Evolutionary conservation across 2,797 vertebrate species (phyloP).

Genomic region (Pelodytes ibericus): DNA sequence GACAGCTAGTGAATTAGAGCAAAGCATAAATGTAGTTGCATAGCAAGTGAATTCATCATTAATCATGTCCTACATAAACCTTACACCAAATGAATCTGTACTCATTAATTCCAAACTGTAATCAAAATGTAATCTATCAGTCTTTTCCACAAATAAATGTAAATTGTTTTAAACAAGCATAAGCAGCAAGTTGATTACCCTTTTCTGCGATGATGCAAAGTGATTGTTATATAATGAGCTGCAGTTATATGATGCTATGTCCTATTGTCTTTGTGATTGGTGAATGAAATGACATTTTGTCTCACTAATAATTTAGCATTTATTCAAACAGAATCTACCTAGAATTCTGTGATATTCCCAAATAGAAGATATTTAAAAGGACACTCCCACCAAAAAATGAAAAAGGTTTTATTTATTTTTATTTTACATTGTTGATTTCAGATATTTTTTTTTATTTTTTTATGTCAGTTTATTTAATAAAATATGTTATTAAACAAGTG

Average conservation of each 20-base stretch:
- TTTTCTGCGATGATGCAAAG: slow-evolving; percentile 52
- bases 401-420: too few relatives aligned
- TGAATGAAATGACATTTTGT: slow-evolving; percentile 37
- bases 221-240: slow-evolving; percentile 43
- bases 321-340: slow-evolving; percentile 28
- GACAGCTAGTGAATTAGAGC: slow-evolving; percentile 34
- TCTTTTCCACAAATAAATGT: slow-evolving; percentile 52
- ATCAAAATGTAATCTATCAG: slow-evolving; percentile 58
- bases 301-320: slow-evolving; percentile 36
- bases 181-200: slow-evolving; percentile 51
- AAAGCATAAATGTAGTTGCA: slow-evolving; percentile 40
- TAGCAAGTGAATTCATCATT: slow-evolving; percentile 47
- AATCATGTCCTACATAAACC: slow-evolving; percentile 53
- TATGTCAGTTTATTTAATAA: too few relatives aligned
- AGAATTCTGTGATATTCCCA: slow-evolving; percentile 12
- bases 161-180: slow-evolving; percentile 55
- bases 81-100: slow-evolving; percentile 45
- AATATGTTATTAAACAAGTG: too few relatives aligned
- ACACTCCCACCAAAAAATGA: too few relatives aligned
- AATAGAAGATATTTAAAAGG: neutral
- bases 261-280: slow-evolving; percentile 51
- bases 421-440: too few relatives aligned
- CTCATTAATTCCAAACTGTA: slow-evolving; percentile 55
- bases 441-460: too few relatives aligned
- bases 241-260: slow-evolving; percentile 34